Conservation (phyloP, 2,888 invertebrate species). For the Philonicus albiceps region DNA sequence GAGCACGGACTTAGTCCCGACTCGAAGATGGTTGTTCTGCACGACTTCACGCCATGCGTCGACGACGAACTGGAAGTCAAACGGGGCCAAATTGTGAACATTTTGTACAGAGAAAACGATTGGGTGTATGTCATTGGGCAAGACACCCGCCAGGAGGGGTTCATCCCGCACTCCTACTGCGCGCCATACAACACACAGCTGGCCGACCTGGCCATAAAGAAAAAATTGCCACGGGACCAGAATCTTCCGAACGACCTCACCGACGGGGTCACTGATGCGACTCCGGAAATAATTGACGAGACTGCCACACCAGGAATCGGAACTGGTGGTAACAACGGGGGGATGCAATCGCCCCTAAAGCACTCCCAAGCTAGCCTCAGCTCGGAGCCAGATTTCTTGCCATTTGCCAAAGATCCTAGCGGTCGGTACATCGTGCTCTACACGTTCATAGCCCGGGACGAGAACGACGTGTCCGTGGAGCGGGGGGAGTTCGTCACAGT, state of each 20-base stretch:
- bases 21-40: slow-evolving; percentile 93
- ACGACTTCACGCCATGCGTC: slow-evolving; percentile 94
- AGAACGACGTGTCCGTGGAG: slow-evolving; percentile 93
- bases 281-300: slow-evolving; percentile 50
- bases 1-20: slow-evolving; percentile 91
- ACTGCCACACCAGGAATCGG: slow-evolving; percentile 48
- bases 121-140: slow-evolving; percentile 96
- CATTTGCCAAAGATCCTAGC: slow-evolving; percentile 82
- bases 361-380: slow-evolving; percentile 65
- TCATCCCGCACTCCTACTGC: slow-evolving; percentile 93
- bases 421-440: slow-evolving; percentile 92
- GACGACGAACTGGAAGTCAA: slow-evolving; percentile 92
- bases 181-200: slow-evolving; percentile 81
- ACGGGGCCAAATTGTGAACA: slow-evolving; percentile 92
- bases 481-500: slow-evolving; percentile 96
- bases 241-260: slow-evolving; percentile 66
- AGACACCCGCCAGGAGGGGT: slow-evolving; percentile 89
- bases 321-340: slow-evolving; percentile 46
- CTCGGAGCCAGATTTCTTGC: slow-evolving; percentile 71
- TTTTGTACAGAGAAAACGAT: slow-evolving; percentile 93
- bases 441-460: slow-evolving; percentile 90
- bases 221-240: slow-evolving; percentile 81
- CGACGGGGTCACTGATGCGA: slow-evolving; percentile 55
- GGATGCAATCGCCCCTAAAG: slow-evolving; percentile 54
- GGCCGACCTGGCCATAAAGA: slow-evolving; percentile 84